phyloP scores from a whole-genome alignment of 2,113 vertebrate species.

The Lagopus leucura region DNA sequence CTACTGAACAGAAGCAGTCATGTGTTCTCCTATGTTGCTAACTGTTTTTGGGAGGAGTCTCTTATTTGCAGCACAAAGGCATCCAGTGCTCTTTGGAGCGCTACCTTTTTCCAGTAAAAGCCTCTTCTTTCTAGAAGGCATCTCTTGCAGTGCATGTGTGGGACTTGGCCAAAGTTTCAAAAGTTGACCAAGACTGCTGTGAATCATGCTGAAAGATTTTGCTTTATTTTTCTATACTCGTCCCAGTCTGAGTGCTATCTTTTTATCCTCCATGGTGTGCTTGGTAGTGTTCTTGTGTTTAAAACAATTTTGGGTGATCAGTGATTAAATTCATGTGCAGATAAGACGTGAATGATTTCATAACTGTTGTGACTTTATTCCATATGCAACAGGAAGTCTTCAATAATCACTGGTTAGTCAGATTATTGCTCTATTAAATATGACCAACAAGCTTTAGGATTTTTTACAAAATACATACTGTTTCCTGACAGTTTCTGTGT shows the following conservation, averaged over 20 bases:
- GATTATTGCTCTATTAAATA: neutral
- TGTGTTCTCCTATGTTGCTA: neutral
- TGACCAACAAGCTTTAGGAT: neutral
- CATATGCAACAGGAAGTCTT: neutral
- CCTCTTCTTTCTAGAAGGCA: neutral
- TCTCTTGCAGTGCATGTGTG: neutral
- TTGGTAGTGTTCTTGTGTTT: neutral
- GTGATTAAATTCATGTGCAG: neutral
- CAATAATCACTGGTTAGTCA: neutral
- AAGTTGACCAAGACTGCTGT: neutral
- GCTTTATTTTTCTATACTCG: neutral
- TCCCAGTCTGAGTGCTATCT: neutral
- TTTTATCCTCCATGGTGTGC: neutral
- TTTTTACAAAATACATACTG: neutral
- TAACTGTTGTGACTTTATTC: neutral
- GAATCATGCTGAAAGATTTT: neutral
- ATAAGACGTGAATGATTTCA: neutral
- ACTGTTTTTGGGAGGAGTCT: neutral
- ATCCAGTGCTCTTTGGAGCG: neutral
- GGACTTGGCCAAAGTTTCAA: neutral
- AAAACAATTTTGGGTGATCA: neutral
- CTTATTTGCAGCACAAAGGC: neutral
- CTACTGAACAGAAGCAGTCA: neutral
- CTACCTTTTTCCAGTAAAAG: neutral
- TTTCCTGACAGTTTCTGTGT: neutral